Percentiles rank a stretch among this genome's conserved stretches.
These are phyloP conservation scores for Caenorhabditis sulstoni DNA, from an alignment of 2,888 invertebrate genomes.

Conservation along the genomic window DNA sequence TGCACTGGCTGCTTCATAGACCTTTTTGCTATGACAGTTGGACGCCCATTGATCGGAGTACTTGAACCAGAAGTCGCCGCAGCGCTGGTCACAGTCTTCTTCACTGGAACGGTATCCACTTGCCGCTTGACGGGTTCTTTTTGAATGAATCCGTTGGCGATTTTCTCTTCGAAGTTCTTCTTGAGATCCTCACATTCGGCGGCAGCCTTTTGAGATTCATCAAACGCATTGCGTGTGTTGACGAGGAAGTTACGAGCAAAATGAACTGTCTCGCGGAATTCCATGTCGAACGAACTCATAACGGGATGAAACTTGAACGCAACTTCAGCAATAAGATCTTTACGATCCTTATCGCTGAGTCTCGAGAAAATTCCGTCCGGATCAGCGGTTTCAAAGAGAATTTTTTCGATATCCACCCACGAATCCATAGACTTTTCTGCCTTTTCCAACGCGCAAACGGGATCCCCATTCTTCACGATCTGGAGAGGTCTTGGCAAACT, in stretches of 20 bases:
- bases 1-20: constrained; percentile 33
- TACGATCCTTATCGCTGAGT: constrained; percentile 32
- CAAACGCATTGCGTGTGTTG: constrained; percentile 13
- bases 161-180: constrained; percentile 26
- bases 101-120: not conserved
- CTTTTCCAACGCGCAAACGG: not conserved
- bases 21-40: constrained; percentile 51
- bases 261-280: constrained; percentile 52
- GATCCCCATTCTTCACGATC: too few relatives aligned
- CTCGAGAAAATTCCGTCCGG: constrained; percentile 36
- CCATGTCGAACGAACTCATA: constrained; percentile 32
- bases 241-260: constrained; percentile 21
- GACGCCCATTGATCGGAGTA: constrained; percentile 18
- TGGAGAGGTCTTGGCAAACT: too few relatives aligned
- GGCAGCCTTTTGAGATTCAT: constrained; percentile 19
- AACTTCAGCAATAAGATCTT: constrained; percentile 36
- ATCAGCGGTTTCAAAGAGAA: constrained; percentile 13
- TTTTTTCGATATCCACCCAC: constrained; percentile 44
- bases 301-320: constrained; percentile 42
- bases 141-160: not conserved
- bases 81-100: constrained; percentile 34
- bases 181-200: constrained; percentile 22
- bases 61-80: constrained; percentile 37
- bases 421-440: not conserved
- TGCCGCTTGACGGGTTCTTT: not conserved